Evolutionary conservation across 2,888 invertebrate genomes (phyloP), one percentile per base, ranked within the genome.

Genomic region (Teinopalpus imperialis): DNA sequence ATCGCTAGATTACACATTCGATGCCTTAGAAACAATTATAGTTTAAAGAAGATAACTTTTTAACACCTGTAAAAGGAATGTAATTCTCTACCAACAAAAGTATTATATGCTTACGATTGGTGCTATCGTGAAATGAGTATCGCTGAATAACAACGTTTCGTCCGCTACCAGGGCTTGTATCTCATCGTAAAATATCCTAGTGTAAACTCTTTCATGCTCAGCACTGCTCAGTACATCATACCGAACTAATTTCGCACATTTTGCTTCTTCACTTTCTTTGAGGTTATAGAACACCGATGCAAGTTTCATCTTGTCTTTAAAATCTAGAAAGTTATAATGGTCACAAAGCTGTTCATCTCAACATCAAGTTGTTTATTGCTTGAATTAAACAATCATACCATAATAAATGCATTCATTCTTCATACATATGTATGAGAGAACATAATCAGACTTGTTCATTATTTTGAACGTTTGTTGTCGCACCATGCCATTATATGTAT

Each of bases 391-490:
- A 8, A 14, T 31, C 21, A 63, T 58, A 69, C 90, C 87, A 23
- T 86, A 69, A 34, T 71, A 75, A 10, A 83, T 66, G 16, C 66
- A 79, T 23, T 82, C 74, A 52, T 90, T 86, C 50, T 81, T 79
- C 83, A 91, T 91, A 85, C 92, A 93, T 56, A 87, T 78, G 54
- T 89, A 93, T 0, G 87, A 81, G 1, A 92, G 72, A 2, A 81
- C 26, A 52, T 90, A 85, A 16, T 89, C 67, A 7, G 92, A 91
- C 49, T 86, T 86, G 60, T 93, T 93, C 8, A 66, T 66, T 32
- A 93, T 77, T 52, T 85, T 87, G 12, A 92, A 66, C 0, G 69
- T 74, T 51, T 82, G 79, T 43, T 90, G 86, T 7, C 88, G 82
- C 34, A 87, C 82, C 70, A 93, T 76, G 2, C 90, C 90, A 42